These are phyloP conservation scores for Bhutanitis thaidina DNA, from an alignment of 2,888 invertebrate species.

Conservation along the genomic window DNA sequence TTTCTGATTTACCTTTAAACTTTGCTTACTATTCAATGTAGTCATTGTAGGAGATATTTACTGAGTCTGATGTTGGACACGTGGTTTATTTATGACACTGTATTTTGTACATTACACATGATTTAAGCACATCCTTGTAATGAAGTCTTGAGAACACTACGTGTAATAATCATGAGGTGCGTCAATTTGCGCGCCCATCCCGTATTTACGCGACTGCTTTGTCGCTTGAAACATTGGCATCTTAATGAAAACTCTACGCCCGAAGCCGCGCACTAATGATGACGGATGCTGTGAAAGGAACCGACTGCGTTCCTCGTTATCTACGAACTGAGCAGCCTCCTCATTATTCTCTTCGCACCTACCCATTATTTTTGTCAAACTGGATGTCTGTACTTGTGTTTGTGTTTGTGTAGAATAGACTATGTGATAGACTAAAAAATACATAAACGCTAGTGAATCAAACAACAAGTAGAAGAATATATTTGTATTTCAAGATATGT, in stretches of 20 bases:
- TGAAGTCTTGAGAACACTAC: slow-evolving; percentile 10
- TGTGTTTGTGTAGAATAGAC: no score
- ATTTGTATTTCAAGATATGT: no score
- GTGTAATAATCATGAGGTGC: slow-evolving; percentile 38
- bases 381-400: slow-evolving; percentile 2
- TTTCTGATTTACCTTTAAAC: no score
- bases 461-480: no score
- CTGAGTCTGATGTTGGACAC: no score
- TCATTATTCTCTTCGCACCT: slow-evolving; percentile 47
- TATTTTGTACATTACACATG: background rate
- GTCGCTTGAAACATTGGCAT: slow-evolving; percentile 63
- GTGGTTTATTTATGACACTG: no score
- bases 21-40: no score
- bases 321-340: slow-evolving; percentile 53
- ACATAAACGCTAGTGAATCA: no score
- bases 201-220: slow-evolving; percentile 38
- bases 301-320: slow-evolving; percentile 64
- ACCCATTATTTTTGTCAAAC: slow-evolving; percentile 43
- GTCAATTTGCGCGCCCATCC: slow-evolving; percentile 36
- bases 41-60: no score
- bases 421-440: no score
- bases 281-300: slow-evolving; percentile 68
- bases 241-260: slow-evolving; percentile 69
- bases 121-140: slow-evolving; percentile 2
- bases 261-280: slow-evolving; percentile 67